Conservation (phyloP, 2,888 invertebrate genomes). For the Acrocera orbiculus region DNA sequence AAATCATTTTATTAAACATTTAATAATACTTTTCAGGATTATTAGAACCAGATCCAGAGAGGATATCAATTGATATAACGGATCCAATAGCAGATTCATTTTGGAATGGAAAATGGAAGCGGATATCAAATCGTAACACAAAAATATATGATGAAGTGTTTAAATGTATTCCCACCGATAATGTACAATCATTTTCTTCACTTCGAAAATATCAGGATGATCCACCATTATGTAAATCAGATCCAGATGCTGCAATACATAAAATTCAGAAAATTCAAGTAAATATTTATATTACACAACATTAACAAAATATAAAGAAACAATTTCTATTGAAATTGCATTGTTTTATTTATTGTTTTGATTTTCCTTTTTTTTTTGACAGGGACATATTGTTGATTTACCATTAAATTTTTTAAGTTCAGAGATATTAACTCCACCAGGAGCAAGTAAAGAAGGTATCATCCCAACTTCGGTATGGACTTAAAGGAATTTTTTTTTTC, state of each 20-base stretch:
- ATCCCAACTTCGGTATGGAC: slow-evolving; percentile 90
- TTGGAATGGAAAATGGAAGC: slow-evolving; percentile 69
- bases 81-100: slow-evolving; percentile 72
- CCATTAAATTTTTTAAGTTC: slow-evolving; percentile 78
- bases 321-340: not conserved
- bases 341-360: slow-evolving; percentile 3
- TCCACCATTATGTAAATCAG: slow-evolving; percentile 49
- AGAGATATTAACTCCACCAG: slow-evolving; percentile 68
- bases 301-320: not conserved
- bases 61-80: slow-evolving; percentile 39
- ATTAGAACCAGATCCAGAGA: slow-evolving; percentile 32
- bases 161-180: slow-evolving; percentile 75
- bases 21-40: no score
- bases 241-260: slow-evolving; percentile 53
- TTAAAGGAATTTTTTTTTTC: slow-evolving; percentile 27
- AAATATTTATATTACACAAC: slow-evolving; percentile 5
- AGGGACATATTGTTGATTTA: slow-evolving; percentile 76
- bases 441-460: slow-evolving; percentile 74
- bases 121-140: slow-evolving; percentile 66
- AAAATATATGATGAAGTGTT: slow-evolving; percentile 85
- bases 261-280: slow-evolving; percentile 59
- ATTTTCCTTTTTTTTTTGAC: slow-evolving; percentile 10
- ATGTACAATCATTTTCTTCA: slow-evolving; percentile 57
- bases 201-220: slow-evolving; percentile 61
- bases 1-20: no score